A percentile compares a stretch with the other conserved stretches of the same genome.
These are phyloP conservation scores for Epistrophe grossulariae DNA, from an alignment of 2,888 invertebrate genomes.

Conservation along the genomic window DNA sequence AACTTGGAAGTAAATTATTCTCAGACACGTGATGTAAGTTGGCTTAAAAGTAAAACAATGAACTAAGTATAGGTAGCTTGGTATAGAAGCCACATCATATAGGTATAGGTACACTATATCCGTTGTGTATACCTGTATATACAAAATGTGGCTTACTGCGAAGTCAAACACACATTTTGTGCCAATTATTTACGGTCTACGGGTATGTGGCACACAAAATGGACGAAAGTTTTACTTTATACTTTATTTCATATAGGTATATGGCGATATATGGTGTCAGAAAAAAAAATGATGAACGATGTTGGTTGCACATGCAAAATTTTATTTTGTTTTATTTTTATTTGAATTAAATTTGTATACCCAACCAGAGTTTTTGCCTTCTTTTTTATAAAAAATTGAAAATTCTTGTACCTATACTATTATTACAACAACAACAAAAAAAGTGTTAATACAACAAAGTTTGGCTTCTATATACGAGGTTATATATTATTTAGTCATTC, in stretches of 20 bases:
- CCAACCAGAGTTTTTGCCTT: not conserved
- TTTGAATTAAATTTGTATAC: not conserved
- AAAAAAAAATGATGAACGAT: slow-evolving; percentile 68
- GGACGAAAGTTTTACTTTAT: slow-evolving; percentile 62
- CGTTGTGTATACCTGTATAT: not conserved
- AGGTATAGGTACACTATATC: slow-evolving; percentile 1
- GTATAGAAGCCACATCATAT: slow-evolving; percentile 3
- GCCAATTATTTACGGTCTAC: slow-evolving; percentile 68
- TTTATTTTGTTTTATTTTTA: slow-evolving; percentile 6
- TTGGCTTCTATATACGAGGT: not conserved
- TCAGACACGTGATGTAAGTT: slow-evolving; percentile 68
- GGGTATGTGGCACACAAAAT: slow-evolving; percentile 61
- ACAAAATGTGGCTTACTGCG: slow-evolving; percentile 53
- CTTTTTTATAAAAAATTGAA: slow-evolving; percentile 11
- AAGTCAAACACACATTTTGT: slow-evolving; percentile 64
- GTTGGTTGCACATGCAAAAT: slow-evolving; percentile 58
- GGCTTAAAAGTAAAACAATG: slow-evolving; percentile 68
- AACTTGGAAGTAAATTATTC: slow-evolving; percentile 64
- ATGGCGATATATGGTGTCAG: slow-evolving; percentile 41
- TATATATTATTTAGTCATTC: slow-evolving; percentile 8
- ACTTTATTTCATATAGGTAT: not conserved
- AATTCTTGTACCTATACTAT: not conserved
- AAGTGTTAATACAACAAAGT: slow-evolving; percentile 2
- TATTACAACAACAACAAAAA: not conserved
- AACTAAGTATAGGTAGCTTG: slow-evolving; percentile 2